phyloP scores from a whole-genome alignment of 2,888 invertebrate genomes.

The Dioctria linearis region DNA sequence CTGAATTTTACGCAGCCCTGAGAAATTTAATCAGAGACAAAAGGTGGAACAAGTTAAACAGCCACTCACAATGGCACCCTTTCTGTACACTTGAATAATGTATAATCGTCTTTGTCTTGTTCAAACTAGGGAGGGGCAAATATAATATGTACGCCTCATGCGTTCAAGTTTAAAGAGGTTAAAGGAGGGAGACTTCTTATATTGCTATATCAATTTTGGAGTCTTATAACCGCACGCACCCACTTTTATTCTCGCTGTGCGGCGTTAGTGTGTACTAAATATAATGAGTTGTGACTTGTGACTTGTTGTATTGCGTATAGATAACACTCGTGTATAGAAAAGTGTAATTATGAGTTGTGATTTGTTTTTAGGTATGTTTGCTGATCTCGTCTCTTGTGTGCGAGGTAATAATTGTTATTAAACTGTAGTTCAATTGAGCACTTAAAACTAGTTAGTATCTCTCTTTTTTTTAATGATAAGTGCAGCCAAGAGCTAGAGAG shows the following conservation, averaged over 20 bases:
- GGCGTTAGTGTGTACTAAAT: too few species aligned
- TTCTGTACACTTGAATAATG: conserved; percentile 2
- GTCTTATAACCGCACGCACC: not conserved
- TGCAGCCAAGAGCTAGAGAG: too few species aligned
- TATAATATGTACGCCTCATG: too few species aligned
- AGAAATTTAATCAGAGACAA: conserved; percentile 37
- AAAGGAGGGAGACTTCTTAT: too few species aligned
- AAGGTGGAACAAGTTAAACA: conserved; percentile 30
- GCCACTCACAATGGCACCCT: not conserved
- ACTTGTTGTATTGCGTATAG: not conserved
- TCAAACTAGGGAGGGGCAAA: not conserved
- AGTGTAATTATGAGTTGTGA: conserved; percentile 30
- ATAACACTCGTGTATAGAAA: conserved; percentile 18
- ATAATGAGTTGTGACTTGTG: conserved; percentile 3
- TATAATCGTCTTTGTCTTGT: conserved; percentile 19
- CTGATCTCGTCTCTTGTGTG: not conserved
- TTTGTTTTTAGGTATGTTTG: conserved; percentile 27
- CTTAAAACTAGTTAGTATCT: too few species aligned
- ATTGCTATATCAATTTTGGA: too few species aligned
- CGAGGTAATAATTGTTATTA: not conserved
- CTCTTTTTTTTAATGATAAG: too few species aligned
- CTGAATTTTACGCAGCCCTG: conserved; percentile 26
- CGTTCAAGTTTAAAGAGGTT: too few species aligned
- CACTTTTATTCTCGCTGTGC: too few species aligned
- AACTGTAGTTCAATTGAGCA: too few species aligned